Evolutionary conservation across 2,113 vertebrate genomes (phyloP).

Genomic region (Ciconia boyciana): DNA sequence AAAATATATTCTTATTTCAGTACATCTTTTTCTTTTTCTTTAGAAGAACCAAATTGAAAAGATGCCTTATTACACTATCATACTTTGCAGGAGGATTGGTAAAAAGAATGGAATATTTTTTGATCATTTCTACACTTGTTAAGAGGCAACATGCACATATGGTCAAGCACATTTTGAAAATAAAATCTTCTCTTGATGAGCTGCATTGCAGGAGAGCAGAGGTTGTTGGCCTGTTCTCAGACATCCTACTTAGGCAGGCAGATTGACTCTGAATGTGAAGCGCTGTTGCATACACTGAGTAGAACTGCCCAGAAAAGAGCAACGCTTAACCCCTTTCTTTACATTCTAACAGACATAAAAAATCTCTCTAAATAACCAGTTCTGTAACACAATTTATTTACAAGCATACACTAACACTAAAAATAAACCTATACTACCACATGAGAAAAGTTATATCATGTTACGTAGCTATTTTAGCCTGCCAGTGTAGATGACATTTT

Average conservation of each 20-base stretch:
- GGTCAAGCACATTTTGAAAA: background rate
- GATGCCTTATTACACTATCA: background rate
- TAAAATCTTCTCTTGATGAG: background rate
- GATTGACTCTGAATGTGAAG: background rate
- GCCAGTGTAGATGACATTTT: background rate
- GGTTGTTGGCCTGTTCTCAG: background rate
- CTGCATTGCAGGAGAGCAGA: background rate
- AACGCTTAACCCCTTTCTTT: background rate
- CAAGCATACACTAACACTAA: background rate
- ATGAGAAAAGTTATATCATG: background rate
- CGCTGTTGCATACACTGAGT: background rate
- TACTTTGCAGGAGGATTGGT: background rate
- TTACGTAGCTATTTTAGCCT: background rate
- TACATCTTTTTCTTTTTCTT: background rate
- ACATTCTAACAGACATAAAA: background rate
- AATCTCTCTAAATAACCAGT: background rate
- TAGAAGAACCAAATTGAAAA: background rate
- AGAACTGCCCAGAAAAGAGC: background rate
- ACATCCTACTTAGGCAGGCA: background rate
- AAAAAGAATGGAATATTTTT: background rate
- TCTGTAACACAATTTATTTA: background rate
- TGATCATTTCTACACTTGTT: background rate
- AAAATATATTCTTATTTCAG: background rate
- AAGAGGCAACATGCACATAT: background rate
- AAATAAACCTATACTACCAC: background rate